A percentile compares a stretch with the other conserved stretches of the same genome.
Evolutionary conservation across 2,113 vertebrate genomes (phyloP).

Genomic region (Cacatua alba): DNA sequence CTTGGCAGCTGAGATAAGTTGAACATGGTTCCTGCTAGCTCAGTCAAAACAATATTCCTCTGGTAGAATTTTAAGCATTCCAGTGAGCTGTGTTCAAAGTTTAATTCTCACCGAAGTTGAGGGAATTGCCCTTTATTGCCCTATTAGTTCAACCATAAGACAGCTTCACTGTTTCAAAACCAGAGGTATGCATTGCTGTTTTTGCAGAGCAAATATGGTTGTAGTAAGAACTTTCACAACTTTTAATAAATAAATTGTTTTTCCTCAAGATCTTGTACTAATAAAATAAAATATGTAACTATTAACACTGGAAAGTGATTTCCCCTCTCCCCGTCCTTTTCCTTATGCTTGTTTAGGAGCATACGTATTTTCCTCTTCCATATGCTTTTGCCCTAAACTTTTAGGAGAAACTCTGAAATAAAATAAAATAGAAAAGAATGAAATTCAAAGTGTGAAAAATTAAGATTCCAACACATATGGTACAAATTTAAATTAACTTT

Average conservation of each 20-base stretch:
- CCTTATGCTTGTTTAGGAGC: background rate
- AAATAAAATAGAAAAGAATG: background rate
- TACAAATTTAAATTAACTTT: background rate
- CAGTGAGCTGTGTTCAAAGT: background rate
- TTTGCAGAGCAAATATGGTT: background rate
- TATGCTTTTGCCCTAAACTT: background rate
- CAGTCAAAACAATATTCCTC: background rate
- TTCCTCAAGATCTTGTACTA: background rate
- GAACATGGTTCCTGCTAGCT: background rate
- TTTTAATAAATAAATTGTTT: background rate
- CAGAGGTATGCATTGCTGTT: accelerated
- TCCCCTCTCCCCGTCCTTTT: accelerated
- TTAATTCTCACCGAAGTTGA: background rate
- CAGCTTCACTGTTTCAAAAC: background rate
- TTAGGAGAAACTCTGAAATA: background rate
- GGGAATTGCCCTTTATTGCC: background rate
- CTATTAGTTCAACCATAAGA: background rate
- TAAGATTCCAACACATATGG: background rate
- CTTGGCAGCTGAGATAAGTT: background rate
- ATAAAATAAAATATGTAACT: background rate
- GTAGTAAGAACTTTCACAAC: background rate
- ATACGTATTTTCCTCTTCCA: background rate
- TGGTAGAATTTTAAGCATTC: background rate
- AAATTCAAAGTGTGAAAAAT: background rate
- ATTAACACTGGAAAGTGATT: background rate